These are phyloP conservation scores for Eueides isabella DNA, from an alignment of 1,140 invertebrate species.

Conservation along the genomic window DNA sequence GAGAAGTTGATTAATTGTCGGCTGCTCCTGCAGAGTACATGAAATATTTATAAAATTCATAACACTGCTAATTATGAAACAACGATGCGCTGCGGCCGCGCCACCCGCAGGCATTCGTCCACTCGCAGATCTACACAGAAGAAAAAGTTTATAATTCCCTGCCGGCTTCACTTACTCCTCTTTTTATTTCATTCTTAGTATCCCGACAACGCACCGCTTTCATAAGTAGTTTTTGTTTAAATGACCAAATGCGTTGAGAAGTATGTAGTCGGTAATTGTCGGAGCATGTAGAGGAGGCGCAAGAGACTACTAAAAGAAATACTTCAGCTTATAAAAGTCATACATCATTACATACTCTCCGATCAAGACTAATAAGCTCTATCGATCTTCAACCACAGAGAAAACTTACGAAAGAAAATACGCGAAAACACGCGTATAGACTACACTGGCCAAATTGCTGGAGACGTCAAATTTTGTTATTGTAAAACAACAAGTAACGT, in stretches of 20 bases:
- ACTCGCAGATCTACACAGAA: conserved; percentile 42
- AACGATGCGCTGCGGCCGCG: conserved; percentile 58
- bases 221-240: conserved; percentile 59
- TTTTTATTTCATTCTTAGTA: conserved; percentile 50
- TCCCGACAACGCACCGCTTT: conserved; percentile 52
- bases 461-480: conserved; percentile 65
- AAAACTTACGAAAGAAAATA: conserved; percentile 44
- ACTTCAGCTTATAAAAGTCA: conserved; percentile 37
- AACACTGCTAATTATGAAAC: conserved; percentile 76
- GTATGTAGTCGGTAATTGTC: conserved; percentile 51
- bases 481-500: conserved; percentile 58
- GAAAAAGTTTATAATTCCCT: conserved; percentile 65
- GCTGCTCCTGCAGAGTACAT: conserved; percentile 65
- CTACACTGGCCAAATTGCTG: conserved; percentile 42
- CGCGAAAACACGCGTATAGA: conserved; percentile 32
- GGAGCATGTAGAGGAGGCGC: conserved; percentile 31
- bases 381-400: conserved; percentile 42
- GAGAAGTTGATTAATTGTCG: conserved; percentile 78
- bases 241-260: conserved; percentile 51
- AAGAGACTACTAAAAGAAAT: conserved; percentile 39
- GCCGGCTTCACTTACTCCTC: conserved; percentile 52
- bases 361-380: conserved; percentile 20
- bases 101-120: conserved; percentile 67
- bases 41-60: conserved; percentile 81
- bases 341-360: conserved; percentile 35